A percentile compares a stretch with the other conserved stretches of the same genome.
These are phyloP conservation scores for Aphelenchoides fujianensis DNA, from an alignment of 1,140 invertebrate genomes.

Conservation along the genomic window DNA sequence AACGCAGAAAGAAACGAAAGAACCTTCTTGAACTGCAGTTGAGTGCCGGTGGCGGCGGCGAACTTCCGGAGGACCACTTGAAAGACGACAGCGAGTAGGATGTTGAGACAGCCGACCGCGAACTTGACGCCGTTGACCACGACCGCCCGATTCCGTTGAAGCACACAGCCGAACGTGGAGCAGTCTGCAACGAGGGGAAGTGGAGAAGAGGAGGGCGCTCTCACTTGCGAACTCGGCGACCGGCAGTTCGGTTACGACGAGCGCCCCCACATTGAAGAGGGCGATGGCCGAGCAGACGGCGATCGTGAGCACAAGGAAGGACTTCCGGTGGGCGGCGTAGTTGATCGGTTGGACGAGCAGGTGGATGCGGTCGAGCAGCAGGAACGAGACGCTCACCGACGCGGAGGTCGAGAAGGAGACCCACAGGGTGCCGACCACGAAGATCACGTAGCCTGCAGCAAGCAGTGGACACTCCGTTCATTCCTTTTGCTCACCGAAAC, in stretches of 20 bases:
- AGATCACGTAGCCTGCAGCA: not conserved
- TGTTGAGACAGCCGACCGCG: not conserved
- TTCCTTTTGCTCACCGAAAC: not conserved
- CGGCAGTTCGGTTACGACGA: not conserved
- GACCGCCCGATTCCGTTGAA: not conserved
- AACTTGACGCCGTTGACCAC: not conserved
- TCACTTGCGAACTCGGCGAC: not conserved
- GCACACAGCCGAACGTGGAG: not conserved
- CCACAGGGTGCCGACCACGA: not conserved
- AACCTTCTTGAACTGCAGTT: too few species aligned
- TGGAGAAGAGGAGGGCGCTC: too few species aligned
- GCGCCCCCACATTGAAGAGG: not conserved
- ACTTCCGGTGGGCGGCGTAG: not conserved
- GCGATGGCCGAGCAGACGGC: not conserved
- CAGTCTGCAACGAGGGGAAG: too few species aligned
- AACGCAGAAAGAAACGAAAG: too few species aligned
- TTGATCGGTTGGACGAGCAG: not conserved
- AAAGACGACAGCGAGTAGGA: not conserved
- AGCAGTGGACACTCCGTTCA: too few species aligned
- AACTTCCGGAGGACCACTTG: not conserved
- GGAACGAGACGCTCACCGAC: constrained; percentile 2
- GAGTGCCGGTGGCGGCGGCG: not conserved
- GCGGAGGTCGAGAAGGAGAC: not conserved
- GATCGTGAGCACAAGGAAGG: not conserved
- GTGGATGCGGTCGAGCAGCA: constrained; percentile 2